These are phyloP conservation scores for Calcarius ornatus DNA, from an alignment of 2,113 vertebrate genomes.

Conservation along the genomic window DNA sequence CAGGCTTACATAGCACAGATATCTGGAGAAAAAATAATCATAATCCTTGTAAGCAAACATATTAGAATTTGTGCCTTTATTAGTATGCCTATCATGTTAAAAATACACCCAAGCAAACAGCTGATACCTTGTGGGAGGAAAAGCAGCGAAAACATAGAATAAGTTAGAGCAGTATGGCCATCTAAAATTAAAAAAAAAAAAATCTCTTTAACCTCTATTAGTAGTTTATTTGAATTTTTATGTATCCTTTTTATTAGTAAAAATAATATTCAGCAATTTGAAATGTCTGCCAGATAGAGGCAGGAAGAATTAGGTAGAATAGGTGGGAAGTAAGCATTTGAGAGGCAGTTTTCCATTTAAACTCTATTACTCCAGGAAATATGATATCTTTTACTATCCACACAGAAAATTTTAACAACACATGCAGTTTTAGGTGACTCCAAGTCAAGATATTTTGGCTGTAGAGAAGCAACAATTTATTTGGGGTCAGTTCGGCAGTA, in stretches of 20 bases:
- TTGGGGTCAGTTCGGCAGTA: neutral
- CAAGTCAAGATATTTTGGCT: neutral
- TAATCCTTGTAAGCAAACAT: neutral
- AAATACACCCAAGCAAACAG: neutral
- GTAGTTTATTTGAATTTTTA: neutral
- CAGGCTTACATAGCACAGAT: neutral
- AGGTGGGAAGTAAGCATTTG: neutral
- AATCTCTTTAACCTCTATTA: neutral
- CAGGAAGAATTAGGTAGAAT: neutral
- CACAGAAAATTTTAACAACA: neutral
- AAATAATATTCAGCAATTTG: neutral
- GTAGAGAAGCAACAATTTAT: neutral
- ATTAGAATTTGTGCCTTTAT: neutral
- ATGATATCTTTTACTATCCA: neutral
- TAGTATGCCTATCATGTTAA: neutral
- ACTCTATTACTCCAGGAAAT: neutral
- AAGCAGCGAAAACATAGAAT: neutral
- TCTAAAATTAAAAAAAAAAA: neutral
- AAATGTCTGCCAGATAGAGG: neutral
- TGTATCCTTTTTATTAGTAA: neutral
- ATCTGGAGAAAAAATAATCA: neutral
- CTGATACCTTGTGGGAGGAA: neutral
- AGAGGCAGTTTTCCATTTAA: neutral
- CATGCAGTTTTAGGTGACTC: neutral
- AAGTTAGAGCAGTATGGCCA: neutral